Evolutionary conservation across 2,113 vertebrate genomes (phyloP).

Genomic region (Tinamus guttatus): DNA sequence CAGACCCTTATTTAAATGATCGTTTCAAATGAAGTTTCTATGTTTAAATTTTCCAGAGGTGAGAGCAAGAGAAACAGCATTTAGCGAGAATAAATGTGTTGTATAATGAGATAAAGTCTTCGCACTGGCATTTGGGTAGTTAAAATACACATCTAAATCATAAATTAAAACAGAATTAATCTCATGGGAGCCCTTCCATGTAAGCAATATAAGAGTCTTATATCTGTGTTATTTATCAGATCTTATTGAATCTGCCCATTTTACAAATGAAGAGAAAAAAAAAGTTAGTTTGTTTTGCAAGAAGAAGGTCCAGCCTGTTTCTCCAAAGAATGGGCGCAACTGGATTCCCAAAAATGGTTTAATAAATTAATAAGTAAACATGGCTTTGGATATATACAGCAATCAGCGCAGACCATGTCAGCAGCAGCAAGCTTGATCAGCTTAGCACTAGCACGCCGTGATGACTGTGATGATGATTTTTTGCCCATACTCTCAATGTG

Average conservation of each 20-base stretch:
- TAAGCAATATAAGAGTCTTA: neutral
- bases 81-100: neutral
- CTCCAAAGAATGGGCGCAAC: neutral
- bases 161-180: neutral
- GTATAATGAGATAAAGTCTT: neutral
- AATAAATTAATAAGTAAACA: neutral
- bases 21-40: neutral
- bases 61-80: neutral
- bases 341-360: neutral
- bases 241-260: neutral
- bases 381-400: neutral
- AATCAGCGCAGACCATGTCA: neutral
- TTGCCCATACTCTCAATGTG: fast-evolving
- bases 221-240: neutral
- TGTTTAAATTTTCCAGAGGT: neutral
- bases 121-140: neutral
- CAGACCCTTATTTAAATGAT: fast-evolving
- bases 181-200: neutral
- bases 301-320: neutral
- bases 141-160: neutral
- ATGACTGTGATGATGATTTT: neutral
- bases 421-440: neutral
- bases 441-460: fast-evolving
- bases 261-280: fast-evolving
- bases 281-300: neutral